Evolutionary conservation across 2,797 vertebrate genomes (phyloP).

Genomic region (Coregonus sp.): DNA sequence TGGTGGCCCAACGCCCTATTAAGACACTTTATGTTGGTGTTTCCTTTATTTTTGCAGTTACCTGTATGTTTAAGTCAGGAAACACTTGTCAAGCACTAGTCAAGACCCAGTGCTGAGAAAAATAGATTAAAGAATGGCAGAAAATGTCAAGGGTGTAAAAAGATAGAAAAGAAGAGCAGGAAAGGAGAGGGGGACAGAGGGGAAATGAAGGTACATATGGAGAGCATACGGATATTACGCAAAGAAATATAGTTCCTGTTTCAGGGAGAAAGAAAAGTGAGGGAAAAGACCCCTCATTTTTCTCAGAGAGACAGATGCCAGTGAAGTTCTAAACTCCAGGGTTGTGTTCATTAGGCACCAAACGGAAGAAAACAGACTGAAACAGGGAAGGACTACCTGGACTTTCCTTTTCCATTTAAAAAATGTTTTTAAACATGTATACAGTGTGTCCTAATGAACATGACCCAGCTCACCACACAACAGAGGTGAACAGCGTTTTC

Average conservation of each 20-base stretch:
- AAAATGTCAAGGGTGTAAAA: constrained; percentile 65
- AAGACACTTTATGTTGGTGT: no score
- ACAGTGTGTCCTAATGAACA: background rate
- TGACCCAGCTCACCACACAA: background rate
- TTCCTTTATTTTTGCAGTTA: no score
- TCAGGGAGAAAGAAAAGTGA: no score
- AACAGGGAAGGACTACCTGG: background rate
- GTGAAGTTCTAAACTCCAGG: no score
- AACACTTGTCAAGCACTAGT: constrained; percentile 55
- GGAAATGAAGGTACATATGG: no score
- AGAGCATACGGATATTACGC: no score
- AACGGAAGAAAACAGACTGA: no score
- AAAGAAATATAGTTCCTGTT: no score
- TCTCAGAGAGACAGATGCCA: no score
- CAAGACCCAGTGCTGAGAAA: constrained; percentile 51
- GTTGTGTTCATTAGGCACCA: no score
- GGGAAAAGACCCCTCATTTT: no score
- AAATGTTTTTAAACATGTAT: background rate
- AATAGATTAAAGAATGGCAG: constrained; percentile 56
- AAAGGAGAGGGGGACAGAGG: constrained; percentile 32
- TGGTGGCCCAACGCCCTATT: no score
- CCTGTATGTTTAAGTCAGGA: constrained; percentile 34
- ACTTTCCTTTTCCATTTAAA: background rate
- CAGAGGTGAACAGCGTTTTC: background rate
- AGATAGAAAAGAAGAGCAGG: constrained; percentile 41